Evolutionary conservation across 92 coral and sea anemone species (phyloP), one percentile per base, ranked within the genome.

Genomic region (Bergia sp.): DNA sequence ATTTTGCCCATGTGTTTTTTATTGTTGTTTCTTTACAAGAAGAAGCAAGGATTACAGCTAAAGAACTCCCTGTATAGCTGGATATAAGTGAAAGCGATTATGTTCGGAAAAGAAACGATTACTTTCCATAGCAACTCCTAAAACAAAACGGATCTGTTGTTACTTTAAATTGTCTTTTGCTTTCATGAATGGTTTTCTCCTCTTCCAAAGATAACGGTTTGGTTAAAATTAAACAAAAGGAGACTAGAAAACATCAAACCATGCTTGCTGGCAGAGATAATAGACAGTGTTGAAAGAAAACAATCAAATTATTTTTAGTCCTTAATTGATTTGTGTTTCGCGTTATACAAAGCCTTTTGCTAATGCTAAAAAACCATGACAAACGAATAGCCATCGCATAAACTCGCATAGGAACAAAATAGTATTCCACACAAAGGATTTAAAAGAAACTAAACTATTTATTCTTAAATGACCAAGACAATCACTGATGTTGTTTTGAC

Each of bases 111-210:
- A 67, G n/a, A 21, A 37, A 20, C 7, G 78, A 71, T 71, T 84
- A 84, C 67, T 84, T 84, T 44, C 79, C 75, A 84, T 84, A 84
- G 79, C 87, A 71, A 69, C 79, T 45, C n/a, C 15, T 20, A 45
- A 44, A 47, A 69, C 42, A 72, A 72, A 84, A 71, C 64, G 77
- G 16, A 44, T 45, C 43, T 43, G 58, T 50, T 71, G 47, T 29
- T 6, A 69, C 57, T 71, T 84, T 71, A 69, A 18, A n/a, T 71
- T 73, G 36, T 7, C 39, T 43, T 44, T 11, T 71, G 57, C 18
- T 49, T 79, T 29, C 20, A 29, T 23, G 20, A 2, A 49, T 79
- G 18, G 39, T 9, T 7, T 6, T 43, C 49, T 15, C 4, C 44
- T 8, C 55, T 15, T 77, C 81, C 11, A 44, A 4, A 44, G 80